Evolutionary conservation across 2,113 vertebrate species (phyloP).

Genomic region (Amazona vittata): DNA sequence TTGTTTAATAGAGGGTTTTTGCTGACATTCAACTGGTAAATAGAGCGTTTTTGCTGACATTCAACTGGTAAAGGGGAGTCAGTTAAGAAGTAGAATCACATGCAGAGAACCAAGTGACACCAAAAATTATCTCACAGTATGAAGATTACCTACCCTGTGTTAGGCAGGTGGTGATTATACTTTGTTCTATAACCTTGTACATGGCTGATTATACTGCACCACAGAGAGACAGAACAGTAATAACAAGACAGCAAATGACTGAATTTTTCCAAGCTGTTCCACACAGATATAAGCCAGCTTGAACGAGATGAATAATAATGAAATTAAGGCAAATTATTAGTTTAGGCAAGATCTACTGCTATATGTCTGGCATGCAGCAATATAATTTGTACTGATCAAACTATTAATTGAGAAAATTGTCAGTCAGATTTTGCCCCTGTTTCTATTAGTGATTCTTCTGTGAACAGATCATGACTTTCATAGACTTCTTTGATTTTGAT

Average conservation of each 20-base stretch:
- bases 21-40: neutral
- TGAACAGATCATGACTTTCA: neutral
- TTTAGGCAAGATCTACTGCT: neutral
- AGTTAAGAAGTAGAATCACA: neutral
- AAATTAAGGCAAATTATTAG: slow-evolving; percentile 50
- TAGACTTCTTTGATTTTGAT: neutral
- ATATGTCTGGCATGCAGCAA: neutral
- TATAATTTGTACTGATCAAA: slow-evolving; percentile 22
- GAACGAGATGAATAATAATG: slow-evolving; percentile 30
- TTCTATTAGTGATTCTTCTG: neutral
- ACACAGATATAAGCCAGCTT: neutral
- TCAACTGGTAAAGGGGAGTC: neutral
- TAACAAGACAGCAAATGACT: neutral
- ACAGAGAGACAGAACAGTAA: slow-evolving; percentile 5
- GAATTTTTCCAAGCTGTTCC: slow-evolving; percentile 44
- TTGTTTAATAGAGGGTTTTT: neutral
- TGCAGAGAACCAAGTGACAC: neutral
- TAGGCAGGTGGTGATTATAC: neutral
- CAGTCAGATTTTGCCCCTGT: neutral
- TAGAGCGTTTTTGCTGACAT: no score
- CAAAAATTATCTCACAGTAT: neutral
- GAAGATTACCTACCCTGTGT: neutral
- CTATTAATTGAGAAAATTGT: slow-evolving; percentile 1
- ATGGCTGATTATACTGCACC: slow-evolving; percentile 22
- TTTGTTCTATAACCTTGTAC: neutral